Evolutionary conservation across 2,113 vertebrate genomes (phyloP).

Genomic region (Rissa tridactyla): DNA sequence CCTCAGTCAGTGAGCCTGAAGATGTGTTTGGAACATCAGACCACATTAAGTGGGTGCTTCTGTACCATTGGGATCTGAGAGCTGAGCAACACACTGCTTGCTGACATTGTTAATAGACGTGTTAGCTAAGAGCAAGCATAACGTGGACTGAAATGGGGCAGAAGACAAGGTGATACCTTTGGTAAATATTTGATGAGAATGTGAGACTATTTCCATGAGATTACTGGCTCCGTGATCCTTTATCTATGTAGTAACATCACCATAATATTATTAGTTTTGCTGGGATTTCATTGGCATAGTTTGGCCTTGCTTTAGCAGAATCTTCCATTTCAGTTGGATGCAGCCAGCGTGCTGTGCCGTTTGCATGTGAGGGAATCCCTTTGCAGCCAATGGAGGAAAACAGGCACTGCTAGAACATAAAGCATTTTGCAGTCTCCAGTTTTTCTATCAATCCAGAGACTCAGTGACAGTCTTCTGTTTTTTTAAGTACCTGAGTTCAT

Average conservation of each 20-base stretch:
- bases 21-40: neutral
- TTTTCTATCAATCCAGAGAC: neutral
- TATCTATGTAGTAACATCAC: neutral
- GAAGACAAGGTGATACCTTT: neutral
- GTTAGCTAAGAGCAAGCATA: neutral
- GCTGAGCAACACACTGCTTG: neutral
- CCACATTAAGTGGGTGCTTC: neutral
- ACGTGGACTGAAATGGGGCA: neutral
- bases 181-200: neutral
- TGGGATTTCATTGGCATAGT: neutral
- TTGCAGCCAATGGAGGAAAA: neutral
- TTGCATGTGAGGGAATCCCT: neutral
- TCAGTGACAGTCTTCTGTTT: neutral
- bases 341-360: fast-evolving
- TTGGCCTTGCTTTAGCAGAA: neutral
- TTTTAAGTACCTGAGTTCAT: neutral
- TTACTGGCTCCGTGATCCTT: neutral
- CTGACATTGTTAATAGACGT: neutral
- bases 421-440: neutral
- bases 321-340: neutral
- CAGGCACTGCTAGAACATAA: neutral
- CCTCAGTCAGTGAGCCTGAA: neutral
- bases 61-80: neutral
- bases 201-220: neutral
- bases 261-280: neutral